Evolutionary conservation across 2,888 invertebrate species (phyloP), one percentile per base, ranked within the genome.

Genomic region (Tinea pellionella): DNA sequence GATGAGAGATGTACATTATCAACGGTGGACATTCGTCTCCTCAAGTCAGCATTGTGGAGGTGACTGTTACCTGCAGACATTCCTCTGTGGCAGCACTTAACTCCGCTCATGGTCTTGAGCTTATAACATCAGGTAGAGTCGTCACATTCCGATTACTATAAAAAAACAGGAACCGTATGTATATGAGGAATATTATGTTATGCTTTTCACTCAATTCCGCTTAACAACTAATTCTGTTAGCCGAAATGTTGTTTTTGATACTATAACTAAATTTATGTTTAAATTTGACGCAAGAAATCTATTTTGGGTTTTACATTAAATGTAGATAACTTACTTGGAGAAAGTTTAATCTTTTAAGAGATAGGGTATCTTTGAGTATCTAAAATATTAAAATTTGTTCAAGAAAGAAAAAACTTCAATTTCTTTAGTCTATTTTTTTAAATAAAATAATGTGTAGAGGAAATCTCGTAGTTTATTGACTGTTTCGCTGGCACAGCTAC

Each of bases 391-490:
- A 24, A 6, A 24, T 37, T 12, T 37, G 9, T 37, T 37, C 9
- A 37, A 37, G 9, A 37, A 37, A 9, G 30, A 30, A 37, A 6
- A 9, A 6, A 2, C 9, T 37, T 9, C 9, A 37, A 37, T 37
- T 37, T 37, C 37, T 37, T 37, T 2, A 37, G 24, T n/a, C n/a
- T 37, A n/a, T 37, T 37, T 37, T 42, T 42, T 42, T 42, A 13
- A 7, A n/a, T 15, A 47, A n/a, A 15, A 47, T 15, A 16, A 16
- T 47, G n/a, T 47, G 47, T 37, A 15, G n/a, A 19, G n/a, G 9
- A 53, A 24, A 53, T 53, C 16, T 19, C 53, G 66, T 69, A 68
- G 73, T 75, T 72, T 72, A 75, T 75, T 75, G 77, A 75, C 71
- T 74, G 70, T 68, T 69, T 68, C 47, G 43, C 42, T 41, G 67